Evolutionary conservation across 1,140 invertebrate species (phyloP).

Genomic region (Lasioglossum albipes): DNA sequence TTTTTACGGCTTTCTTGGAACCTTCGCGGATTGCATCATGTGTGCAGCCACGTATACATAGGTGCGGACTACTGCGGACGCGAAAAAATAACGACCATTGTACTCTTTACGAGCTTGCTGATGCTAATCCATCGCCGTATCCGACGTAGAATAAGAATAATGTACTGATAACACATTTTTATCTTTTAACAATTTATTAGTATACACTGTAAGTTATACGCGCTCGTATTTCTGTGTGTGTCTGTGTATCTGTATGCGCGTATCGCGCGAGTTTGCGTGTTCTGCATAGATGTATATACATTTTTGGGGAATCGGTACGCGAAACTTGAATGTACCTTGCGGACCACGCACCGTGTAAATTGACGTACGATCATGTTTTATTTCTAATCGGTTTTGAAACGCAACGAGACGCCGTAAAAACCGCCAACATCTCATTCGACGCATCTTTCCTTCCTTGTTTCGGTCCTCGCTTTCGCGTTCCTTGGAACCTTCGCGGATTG

Average conservation of each 20-base stretch:
- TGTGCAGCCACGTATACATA: neutral
- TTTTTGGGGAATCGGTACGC: conserved; percentile 9
- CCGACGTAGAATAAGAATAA: neutral
- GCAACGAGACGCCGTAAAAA: neutral
- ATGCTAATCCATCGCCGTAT: too few species aligned
- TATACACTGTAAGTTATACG: conserved; percentile 19
- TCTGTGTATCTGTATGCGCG: neutral
- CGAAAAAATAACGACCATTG: too few species aligned
- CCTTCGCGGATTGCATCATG: neutral
- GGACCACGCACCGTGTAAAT: conserved; percentile 9
- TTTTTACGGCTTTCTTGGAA: conserved; percentile 26
- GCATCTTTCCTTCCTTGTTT: neutral
- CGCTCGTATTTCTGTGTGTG: neutral
- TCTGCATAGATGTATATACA: conserved; percentile 19
- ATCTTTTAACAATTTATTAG: conserved; percentile 42
- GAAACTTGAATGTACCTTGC: conserved; percentile 15
- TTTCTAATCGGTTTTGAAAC: conserved; percentile 13
- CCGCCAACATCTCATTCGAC: neutral
- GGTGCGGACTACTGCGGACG: too few species aligned
- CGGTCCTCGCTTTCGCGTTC: neutral
- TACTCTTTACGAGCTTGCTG: too few species aligned
- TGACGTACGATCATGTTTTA: conserved; percentile 3
- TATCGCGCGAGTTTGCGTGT: neutral
- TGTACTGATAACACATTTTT: neutral
- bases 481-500: neutral